These are phyloP conservation scores for Portevinia maculata DNA, from an alignment of 2,888 invertebrate species.

Conservation along the genomic window DNA sequence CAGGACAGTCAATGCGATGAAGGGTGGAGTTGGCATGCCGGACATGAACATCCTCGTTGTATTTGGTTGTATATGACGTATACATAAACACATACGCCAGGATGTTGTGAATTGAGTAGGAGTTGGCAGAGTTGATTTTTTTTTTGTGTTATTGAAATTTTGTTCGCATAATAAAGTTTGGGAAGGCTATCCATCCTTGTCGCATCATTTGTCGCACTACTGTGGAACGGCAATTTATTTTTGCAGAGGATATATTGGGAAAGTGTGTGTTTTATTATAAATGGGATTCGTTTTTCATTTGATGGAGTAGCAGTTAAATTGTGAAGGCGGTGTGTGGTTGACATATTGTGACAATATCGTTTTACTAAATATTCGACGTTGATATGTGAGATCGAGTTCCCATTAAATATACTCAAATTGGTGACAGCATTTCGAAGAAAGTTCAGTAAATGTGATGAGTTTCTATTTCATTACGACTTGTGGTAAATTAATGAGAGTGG, in stretches of 20 bases:
- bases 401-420: neutral
- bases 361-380: constrained; percentile 1
- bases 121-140: neutral
- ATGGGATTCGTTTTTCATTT: constrained; percentile 48
- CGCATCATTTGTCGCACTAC: constrained; percentile 60
- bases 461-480: too few relatives aligned
- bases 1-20: neutral
- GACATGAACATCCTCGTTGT: constrained; percentile 45
- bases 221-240: constrained; percentile 45
- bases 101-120: neutral
- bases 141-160: constrained; percentile 48
- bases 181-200: constrained; percentile 59
- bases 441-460: too few relatives aligned
- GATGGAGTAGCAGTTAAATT: constrained; percentile 65
- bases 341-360: constrained; percentile 65
- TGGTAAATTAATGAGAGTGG: too few relatives aligned
- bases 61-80: constrained; percentile 35
- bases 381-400: constrained; percentile 4
- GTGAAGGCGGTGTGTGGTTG: constrained; percentile 47
- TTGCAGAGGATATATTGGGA: constrained; percentile 24
- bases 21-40: constrained; percentile 26
- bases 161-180: constrained; percentile 57
- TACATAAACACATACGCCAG: too few relatives aligned
- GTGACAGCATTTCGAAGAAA: neutral
- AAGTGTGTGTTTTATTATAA: constrained; percentile 58